Evolutionary conservation across 2,888 invertebrate genomes (phyloP), one percentile per base, ranked within the genome.

Genomic region (Eupeodes latifasciatus): DNA sequence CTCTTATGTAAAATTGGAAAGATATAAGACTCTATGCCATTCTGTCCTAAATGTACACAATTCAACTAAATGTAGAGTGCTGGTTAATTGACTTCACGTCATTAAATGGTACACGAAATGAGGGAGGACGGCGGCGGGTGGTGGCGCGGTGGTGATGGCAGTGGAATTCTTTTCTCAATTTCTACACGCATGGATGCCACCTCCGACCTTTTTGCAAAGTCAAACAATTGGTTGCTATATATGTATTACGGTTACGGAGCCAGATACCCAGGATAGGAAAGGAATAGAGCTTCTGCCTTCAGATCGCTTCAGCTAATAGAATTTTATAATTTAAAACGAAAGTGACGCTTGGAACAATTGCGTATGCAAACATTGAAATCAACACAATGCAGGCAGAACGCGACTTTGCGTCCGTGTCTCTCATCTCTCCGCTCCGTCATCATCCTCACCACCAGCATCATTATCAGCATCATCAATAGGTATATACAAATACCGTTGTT

Each of bases 281-380:
- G 47, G n/a, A 40, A 16, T 59, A 64, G 16, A 47, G 44, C 16
- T n/a, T n/a, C n/a, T 19, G n/a, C 5, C 5, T 5, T n/a, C 5
- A 6, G 16, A 14, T n/a, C n/a, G 10, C n/a, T 14, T 19, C 47
- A 59, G 72, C 59, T 72, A 27, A 47, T 47, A 59, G 44, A 75
- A 55, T 40, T 71, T 75, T 64, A 19, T 47, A 67, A 77, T 67
- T 61, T 74, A 81, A 79, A 83, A 66, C 67, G 69, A 80, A 81
- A 88, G 81, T 88, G 88, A 85, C 75, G 88, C 85, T 78, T 85
- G 85, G 74, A 88, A 88, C 88, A 85, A 88, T 81, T 88, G 88
- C 88, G 88, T 88, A 88, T 88, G 88, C 85, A 85, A 88, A 88
- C 88, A 88, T 88, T 85, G 62, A 78, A 85, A 85, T 88, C 88